Evolutionary conservation across 2,113 vertebrate species (phyloP), one percentile per base, ranked within the genome.

Genomic region (Oenanthe melanoleuca): DNA sequence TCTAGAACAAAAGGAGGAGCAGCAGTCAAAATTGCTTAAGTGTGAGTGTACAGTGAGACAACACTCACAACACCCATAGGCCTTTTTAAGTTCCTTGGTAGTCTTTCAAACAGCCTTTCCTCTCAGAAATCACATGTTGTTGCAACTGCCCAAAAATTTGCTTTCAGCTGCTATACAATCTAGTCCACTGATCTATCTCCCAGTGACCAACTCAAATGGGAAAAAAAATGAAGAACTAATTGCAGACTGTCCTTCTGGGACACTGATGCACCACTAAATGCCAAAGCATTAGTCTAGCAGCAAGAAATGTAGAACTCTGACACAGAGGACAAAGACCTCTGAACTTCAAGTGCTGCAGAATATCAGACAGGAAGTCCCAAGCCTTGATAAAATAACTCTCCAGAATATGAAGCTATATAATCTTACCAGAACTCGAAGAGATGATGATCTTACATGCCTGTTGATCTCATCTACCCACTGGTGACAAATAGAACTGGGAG

Each of bases 381-480:
- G 24, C 26, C 42, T 34, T 29, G 14, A 72, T 12, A 74, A 88
- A 92, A 4, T 25, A 75, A 63, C 17, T 60, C 37, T 7, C 9
- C 44, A 81, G 28, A 56, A 70, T 14, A 52, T n/a, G 9, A 82
- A 87, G 11, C 7, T 31, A 34, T 9, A 75, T 6, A 33, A 69
- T 71, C 98, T 97, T 96, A 99, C 99, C 99, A 99, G 97, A 77
- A 99, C 99, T 50, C 96, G 97, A 86, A 99, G 98, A 18, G 99
- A 99, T 13, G 99, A 98, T 4, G 99, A 99, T 61, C 98, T 98
- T 81, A 99, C 98, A 77, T 99, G 99, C 11, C 99, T 98, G 84
- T 99, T 99, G 97, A 99, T 99, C 97, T 99, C 99, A 92, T 99
- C 99, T 61, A 99, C 99, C 99, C 99, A 99, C 93, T 99, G 99